These are phyloP conservation scores for Callopanchax toddi DNA, from an alignment of 2,113 vertebrate genomes.

Conservation along the genomic window DNA sequence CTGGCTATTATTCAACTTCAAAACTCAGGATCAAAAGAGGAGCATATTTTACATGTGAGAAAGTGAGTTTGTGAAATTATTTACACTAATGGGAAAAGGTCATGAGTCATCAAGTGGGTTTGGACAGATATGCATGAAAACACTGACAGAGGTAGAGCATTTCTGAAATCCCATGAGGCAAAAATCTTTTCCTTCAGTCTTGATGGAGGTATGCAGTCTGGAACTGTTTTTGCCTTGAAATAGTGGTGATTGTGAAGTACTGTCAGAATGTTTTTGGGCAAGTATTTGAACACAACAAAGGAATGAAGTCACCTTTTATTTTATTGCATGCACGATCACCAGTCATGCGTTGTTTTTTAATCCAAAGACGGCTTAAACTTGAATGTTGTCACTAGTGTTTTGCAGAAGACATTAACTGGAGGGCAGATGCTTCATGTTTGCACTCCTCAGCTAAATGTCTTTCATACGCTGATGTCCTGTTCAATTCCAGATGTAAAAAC, in stretches of 20 bases:
- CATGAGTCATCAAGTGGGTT: no score
- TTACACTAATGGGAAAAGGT: no score
- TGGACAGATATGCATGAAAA: no score
- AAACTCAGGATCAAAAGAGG: not conserved
- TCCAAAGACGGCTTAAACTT: not conserved
- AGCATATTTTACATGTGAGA: not conserved
- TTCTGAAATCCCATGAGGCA: no score
- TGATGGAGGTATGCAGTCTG: not conserved
- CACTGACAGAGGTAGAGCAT: no score
- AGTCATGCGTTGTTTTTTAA: not conserved
- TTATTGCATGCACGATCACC: not conserved
- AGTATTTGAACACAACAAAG: not conserved
- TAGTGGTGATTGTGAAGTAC: not conserved
- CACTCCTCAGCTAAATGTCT: not conserved
- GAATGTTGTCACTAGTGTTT: not conserved
- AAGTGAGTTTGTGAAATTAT: no score
- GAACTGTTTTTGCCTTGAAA: not conserved
- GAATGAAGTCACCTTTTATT: not conserved
- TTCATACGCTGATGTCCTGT: constrained; percentile 9
- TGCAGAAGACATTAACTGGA: not conserved
- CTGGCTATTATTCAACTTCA: not conserved
- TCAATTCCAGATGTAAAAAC: constrained; percentile 21
- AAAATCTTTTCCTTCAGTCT: no score
- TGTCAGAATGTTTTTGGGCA: not conserved
- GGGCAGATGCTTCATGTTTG: constrained; percentile 2